Conservation (phyloP, 2,113 vertebrate species). For the Heterotis niloticus region DNA sequence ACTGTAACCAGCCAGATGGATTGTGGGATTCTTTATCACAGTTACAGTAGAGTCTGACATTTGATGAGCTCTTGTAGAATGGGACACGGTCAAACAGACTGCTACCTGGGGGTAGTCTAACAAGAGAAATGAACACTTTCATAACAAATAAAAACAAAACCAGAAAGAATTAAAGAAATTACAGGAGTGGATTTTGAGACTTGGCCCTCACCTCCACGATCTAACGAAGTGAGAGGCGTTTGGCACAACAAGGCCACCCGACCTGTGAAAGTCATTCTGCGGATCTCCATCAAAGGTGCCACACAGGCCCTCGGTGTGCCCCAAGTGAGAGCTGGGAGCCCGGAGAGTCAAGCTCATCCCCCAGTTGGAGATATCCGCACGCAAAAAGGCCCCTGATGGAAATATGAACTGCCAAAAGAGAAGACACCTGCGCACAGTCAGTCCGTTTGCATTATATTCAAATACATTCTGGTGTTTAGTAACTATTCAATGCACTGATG, state of each 20-base stretch:
- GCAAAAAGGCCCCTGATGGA: conserved; percentile 79
- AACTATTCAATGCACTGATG: not conserved
- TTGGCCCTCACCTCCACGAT: conserved; percentile 75
- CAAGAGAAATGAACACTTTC: conserved; percentile 6
- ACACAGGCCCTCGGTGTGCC: conserved; percentile 79
- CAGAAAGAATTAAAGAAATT: not conserved
- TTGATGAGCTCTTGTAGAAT: conserved; percentile 34
- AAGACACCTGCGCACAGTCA: not conserved
- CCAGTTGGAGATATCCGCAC: conserved; percentile 81
- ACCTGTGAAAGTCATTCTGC: conserved; percentile 77
- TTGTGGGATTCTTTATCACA: conserved; percentile 50
- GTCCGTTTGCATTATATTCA: not conserved
- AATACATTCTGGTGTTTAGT: not conserved
- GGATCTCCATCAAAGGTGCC: conserved; percentile 77
- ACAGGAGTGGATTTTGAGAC: not conserved
- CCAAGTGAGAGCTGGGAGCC: conserved; percentile 70
- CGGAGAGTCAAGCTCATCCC: conserved; percentile 84
- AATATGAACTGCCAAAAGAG: conserved; percentile 69
- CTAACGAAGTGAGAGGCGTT: conserved; percentile 66
- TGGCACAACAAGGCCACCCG: conserved; percentile 50
- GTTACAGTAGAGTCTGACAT: conserved; percentile 60
- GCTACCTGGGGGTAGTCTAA: conserved; percentile 73
- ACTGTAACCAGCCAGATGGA: conserved; percentile 42
- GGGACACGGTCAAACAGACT: conserved; percentile 79
- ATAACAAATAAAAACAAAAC: not conserved